Percentiles rank a stretch among this genome's conserved stretches.
phyloP scores from a whole-genome alignment of 2,113 vertebrate genomes.

The Platichthys stellatus region DNA sequence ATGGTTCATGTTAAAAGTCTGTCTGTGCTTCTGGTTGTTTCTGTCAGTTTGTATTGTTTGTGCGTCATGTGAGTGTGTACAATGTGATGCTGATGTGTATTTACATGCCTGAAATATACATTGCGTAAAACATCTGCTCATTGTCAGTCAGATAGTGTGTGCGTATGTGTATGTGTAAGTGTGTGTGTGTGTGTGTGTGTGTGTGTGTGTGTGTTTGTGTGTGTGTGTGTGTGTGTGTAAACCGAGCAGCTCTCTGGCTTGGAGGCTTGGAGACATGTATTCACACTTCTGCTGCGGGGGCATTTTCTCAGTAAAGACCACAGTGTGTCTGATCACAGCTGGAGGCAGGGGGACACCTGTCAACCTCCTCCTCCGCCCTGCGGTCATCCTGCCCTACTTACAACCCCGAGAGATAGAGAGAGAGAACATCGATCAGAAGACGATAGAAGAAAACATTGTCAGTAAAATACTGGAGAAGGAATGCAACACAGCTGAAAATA shows the following conservation, averaged over 20 bases:
- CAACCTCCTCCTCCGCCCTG: conserved; percentile 38
- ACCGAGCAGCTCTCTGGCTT: neutral
- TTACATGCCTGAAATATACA: too few relatives aligned
- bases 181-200: too few relatives aligned
- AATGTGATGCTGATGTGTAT: neutral
- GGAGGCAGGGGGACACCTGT: conserved; percentile 67
- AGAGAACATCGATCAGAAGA: neutral
- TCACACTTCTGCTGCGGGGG: conserved; percentile 24
- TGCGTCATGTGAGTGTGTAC: neutral
- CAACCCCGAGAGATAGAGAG: conserved; percentile 19
- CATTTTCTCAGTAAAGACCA: conserved; percentile 69
- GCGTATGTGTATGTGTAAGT: too few relatives aligned
- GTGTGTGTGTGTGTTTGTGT: neutral
- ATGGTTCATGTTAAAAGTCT: conserved; percentile 11
- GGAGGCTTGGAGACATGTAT: neutral
- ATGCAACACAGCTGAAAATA: too few relatives aligned
- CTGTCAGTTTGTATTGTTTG: neutral
- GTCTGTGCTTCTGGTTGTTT: neutral
- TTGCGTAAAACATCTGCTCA: neutral
- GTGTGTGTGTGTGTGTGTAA: neutral
- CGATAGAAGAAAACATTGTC: neutral
- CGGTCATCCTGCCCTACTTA: conserved; percentile 70
- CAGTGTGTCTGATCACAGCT: conserved; percentile 69
- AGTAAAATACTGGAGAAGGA: neutral
- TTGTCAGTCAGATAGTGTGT: neutral